Percentiles rank a stretch among this genome's conserved stretches.
Conservation (phyloP, 2,888 invertebrate genomes). For the Cheilosia scutellata region DNA sequence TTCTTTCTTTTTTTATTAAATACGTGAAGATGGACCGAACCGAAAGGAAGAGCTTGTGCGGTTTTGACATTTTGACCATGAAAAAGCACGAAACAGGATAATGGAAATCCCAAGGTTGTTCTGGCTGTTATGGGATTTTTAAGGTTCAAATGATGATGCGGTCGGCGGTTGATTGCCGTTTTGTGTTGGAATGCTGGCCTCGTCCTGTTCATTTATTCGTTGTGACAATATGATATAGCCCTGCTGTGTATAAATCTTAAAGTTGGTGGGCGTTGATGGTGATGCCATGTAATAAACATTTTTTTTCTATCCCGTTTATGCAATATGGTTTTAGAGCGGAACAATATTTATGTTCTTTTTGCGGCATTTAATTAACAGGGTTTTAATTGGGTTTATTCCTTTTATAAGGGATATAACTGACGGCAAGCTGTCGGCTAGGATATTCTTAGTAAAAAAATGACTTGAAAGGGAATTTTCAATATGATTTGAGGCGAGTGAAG, state of each 20-base stretch:
- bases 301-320: too few species aligned
- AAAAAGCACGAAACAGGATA: conserved; percentile 20
- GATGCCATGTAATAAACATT: conserved; percentile 13
- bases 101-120: conserved; percentile 30
- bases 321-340: conserved; percentile 12
- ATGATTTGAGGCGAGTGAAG: too few species aligned
- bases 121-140: conserved; percentile 14
- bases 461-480: not conserved
- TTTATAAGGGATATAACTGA: conserved; percentile 5
- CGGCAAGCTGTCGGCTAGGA: not conserved
- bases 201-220: conserved; percentile 39
- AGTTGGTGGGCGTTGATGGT: conserved; percentile 26
- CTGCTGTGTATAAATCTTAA: conserved; percentile 30
- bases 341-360: conserved; percentile 53
- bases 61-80: conserved; percentile 64
- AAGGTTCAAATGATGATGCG: conserved; percentile 22
- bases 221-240: conserved; percentile 48
- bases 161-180: conserved; percentile 16
- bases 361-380: conserved; percentile 60
- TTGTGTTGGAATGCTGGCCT: conserved; percentile 12
- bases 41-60: conserved; percentile 36
- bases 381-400: conserved; percentile 51
- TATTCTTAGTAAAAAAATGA: conserved; percentile 1
- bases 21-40: conserved; percentile 43
- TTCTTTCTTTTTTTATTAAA: conserved; percentile 58